Evolutionary conservation across 2,113 vertebrate species (phyloP), one percentile per base, ranked within the genome.

Genomic region (Cephalopterus ornatus): DNA sequence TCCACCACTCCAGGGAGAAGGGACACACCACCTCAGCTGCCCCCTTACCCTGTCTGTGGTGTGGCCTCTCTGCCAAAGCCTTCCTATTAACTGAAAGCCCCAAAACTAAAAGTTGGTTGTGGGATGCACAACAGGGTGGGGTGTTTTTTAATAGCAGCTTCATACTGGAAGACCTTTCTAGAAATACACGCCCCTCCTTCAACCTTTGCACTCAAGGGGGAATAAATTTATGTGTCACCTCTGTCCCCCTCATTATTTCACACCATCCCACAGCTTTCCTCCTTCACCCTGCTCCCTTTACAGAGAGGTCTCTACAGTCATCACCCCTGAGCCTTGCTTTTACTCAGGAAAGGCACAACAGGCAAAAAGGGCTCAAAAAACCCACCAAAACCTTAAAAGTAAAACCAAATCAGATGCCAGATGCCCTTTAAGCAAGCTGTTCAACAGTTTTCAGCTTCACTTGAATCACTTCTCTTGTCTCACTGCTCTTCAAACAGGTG

Each of bases 111-210:
- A 42, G 19, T 61, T 22, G 17, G 17, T 7, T 41, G 3, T 17
- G 44, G 63, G 63, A 70, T 0, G 0, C 12, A 6, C 18, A 56
- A 11, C 8, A 17, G 33, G 15, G 19, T 13, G 3, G 5, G 4
- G 8, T 23, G 28, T 4, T 4, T 22, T 62, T 47, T 5, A 70
- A 9, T 3, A 62, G 5, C 37, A 66, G 4, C 26, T 76, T 9
- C 5, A 8, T 18, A 9, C 4, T 44, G 3, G 42, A 70, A 71
- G 22, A 68, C 6, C 3, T 70, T 53, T 62, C 18, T 50, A 67
- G 20, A 0, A 0, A 66, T 4, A 11, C 8, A 9, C 2, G 3
- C 2, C 14, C 14, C 12, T 18, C 7, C 16, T 16, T 41, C 44
- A 89, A 0, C 30, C 27, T 41, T 47, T n/a, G 6, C 4, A 16